Percentiles rank a stretch among this genome's conserved stretches.
phyloP scores from a whole-genome alignment of 2,113 vertebrate genomes.

The Albula glossodonta region DNA sequence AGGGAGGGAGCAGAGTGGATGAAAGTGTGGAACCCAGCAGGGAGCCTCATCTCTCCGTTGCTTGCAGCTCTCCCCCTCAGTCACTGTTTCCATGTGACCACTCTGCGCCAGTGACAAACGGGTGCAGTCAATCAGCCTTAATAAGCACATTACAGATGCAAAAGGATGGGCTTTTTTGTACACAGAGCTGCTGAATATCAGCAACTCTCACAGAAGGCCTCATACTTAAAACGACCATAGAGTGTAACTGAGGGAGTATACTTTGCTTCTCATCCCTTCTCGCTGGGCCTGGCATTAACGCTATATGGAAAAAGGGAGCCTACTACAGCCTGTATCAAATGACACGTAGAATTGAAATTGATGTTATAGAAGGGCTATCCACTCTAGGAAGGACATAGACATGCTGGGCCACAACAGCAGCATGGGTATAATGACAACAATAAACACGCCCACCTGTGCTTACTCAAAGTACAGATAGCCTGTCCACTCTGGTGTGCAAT shows the following conservation, averaged over 20 bases:
- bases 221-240: not conserved
- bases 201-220: not conserved
- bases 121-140: not conserved
- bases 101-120: not conserved
- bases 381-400: not conserved
- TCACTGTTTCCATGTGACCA: not conserved
- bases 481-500: constrained; percentile 13
- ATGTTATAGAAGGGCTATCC: not conserved
- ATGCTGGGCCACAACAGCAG: not conserved
- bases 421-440: not conserved
- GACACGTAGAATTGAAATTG: no score
- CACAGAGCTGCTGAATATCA: not conserved
- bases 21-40: constrained; percentile 58
- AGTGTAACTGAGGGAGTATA: not conserved
- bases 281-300: not conserved
- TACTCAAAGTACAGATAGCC: constrained; percentile 15
- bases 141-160: not conserved
- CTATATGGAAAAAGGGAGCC: not conserved
- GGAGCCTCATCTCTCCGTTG: constrained; percentile 50
- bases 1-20: constrained; percentile 36
- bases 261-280: no score
- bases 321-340: not conserved
- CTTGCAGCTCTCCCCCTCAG: not conserved
- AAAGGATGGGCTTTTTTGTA: not conserved
- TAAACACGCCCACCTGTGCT: constrained; percentile 13